Evolutionary conservation across 1,140 invertebrate species (phyloP).

Genomic region (Heliconius congener): DNA sequence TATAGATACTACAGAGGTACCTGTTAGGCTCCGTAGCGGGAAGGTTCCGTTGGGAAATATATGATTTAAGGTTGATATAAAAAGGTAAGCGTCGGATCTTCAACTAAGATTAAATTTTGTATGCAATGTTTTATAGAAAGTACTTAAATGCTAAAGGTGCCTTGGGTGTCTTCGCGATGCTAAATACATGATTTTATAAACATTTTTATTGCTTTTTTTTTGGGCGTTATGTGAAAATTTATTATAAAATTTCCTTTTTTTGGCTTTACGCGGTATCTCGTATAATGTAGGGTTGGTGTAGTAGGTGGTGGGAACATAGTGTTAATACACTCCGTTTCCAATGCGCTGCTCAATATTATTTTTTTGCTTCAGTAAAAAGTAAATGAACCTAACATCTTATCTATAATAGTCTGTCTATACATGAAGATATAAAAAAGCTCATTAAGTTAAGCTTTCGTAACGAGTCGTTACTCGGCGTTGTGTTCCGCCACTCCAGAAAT

Average conservation of each 20-base stretch:
- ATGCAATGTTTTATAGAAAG: conserved; percentile 27
- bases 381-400: too few species aligned
- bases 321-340: not conserved
- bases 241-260: not conserved
- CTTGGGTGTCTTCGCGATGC: conserved; percentile 21
- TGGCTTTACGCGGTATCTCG: too few species aligned
- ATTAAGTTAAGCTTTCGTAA: too few species aligned
- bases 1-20: too few species aligned
- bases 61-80: conserved; percentile 54
- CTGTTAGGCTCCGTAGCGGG: conserved; percentile 32
- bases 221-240: not conserved
- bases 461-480: too few species aligned
- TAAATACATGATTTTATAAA: conserved; percentile 5
- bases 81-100: conserved; percentile 41
- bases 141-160: conserved; percentile 9
- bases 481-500: too few species aligned
- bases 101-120: conserved; percentile 44
- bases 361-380: too few species aligned
- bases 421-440: too few species aligned
- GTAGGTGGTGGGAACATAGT: not conserved
- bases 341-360: not conserved
- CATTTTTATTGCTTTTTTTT: not conserved
- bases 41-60: conserved; percentile 52
- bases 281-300: too few species aligned
- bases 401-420: too few species aligned